These are phyloP conservation scores for Turritopsis dohrnii DNA, from an alignment of 30 jellyfish, hydroid and myxozoan genomes.

Conservation along the genomic window DNA sequence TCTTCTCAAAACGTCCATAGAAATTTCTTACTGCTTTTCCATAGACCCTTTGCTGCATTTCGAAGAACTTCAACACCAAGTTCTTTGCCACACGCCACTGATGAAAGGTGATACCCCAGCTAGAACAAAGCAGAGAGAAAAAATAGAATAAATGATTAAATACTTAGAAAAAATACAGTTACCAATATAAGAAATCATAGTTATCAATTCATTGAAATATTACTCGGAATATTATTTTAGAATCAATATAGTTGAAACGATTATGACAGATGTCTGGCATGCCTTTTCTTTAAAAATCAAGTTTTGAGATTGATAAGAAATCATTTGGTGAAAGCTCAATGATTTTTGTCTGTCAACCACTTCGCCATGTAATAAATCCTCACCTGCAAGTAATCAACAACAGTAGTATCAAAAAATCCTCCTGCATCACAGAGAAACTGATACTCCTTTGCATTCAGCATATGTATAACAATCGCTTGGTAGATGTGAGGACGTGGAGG, in stretches of 20 bases:
- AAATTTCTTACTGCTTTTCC: slow-evolving; percentile 68
- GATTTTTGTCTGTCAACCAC: too few species aligned
- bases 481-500: slow-evolving; percentile 67
- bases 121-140: not conserved
- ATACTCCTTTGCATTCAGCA: slow-evolving; percentile 61
- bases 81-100: slow-evolving; percentile 36
- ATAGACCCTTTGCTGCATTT: slow-evolving; percentile 52
- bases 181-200: too few species aligned
- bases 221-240: too few species aligned
- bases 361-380: not conserved
- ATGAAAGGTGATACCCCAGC: slow-evolving; percentile 31
- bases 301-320: too few species aligned
- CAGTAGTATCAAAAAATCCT: slow-evolving; percentile 47
- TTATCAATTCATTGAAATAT: too few species aligned
- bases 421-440: slow-evolving; percentile 71
- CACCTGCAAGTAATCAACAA: slow-evolving; percentile 65
- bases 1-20: too few species aligned
- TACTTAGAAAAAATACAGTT: too few species aligned
- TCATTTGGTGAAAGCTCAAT: too few species aligned
- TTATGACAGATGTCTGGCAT: too few species aligned
- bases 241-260: too few species aligned
- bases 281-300: too few species aligned
- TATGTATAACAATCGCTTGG: slow-evolving; percentile 54
- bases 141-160: too few species aligned
- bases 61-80: slow-evolving; percentile 61